A percentile compares a stretch with the other conserved stretches of the same genome.
Conservation (phyloP, 30 jellyfish, hydroid and myxozoan genomes). For the Turritopsis dohrnii region DNA sequence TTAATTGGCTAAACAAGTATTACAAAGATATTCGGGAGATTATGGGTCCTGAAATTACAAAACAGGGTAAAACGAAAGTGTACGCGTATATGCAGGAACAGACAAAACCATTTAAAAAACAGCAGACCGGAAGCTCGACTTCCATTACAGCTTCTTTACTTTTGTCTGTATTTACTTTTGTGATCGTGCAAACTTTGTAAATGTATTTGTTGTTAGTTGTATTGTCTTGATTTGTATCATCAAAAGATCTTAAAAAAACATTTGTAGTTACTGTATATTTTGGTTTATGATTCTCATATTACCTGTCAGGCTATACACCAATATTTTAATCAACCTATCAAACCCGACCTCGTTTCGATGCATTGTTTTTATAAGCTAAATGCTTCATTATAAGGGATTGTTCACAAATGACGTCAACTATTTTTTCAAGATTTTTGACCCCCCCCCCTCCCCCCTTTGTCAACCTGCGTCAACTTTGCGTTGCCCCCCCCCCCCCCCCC, state of each 20-base stretch:
- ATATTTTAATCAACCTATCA: too few relatives aligned
- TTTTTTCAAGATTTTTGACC: too few relatives aligned
- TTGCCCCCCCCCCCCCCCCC: too few relatives aligned
- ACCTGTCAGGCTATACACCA: too few relatives aligned
- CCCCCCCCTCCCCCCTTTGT: too few relatives aligned
- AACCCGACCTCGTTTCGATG: too few relatives aligned
- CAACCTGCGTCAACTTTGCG: too few relatives aligned
- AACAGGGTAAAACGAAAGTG: conserved; percentile 52
- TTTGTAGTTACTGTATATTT: too few relatives aligned
- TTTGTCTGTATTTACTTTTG: background rate
- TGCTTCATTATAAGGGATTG: too few relatives aligned
- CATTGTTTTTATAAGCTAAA: too few relatives aligned
- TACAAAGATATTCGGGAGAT: conserved; percentile 41
- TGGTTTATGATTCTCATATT: too few relatives aligned
- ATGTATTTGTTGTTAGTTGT: background rate
- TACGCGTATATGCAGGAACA: conserved; percentile 54
- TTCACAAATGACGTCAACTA: too few relatives aligned
- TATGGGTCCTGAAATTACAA: conserved; percentile 53
- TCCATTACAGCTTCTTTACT: background rate
- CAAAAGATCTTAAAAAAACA: background rate
- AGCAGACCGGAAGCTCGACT: conserved; percentile 14
- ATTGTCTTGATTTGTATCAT: background rate
- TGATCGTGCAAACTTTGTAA: background rate
- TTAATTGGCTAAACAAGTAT: conserved; percentile 66
- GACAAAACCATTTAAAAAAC: conserved; percentile 46